These are phyloP conservation scores for Actinernus sp. DNA, from an alignment of 92 coral and sea anemone species.

Conservation along the genomic window DNA sequence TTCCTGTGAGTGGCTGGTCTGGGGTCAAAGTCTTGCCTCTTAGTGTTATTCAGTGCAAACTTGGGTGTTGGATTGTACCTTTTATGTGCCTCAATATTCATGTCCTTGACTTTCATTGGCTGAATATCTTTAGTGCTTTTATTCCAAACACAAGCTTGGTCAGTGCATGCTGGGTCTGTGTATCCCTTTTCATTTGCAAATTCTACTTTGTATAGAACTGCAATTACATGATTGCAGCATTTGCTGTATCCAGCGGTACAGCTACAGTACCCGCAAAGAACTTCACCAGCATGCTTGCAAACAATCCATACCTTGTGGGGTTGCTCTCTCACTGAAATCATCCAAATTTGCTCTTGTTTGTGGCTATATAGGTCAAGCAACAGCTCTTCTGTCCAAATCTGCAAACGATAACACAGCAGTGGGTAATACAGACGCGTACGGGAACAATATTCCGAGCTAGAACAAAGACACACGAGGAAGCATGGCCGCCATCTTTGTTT, in stretches of 20 bases:
- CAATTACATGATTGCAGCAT: slow-evolving; percentile 59
- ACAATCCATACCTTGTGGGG: slow-evolving; percentile 51
- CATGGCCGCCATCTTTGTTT: too few relatives aligned
- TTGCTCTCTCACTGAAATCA: slow-evolving; percentile 32
- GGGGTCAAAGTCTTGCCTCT: slow-evolving; percentile 46
- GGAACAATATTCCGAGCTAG: too few relatives aligned
- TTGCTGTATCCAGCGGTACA: slow-evolving; percentile 55
- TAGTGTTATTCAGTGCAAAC: slow-evolving; percentile 8
- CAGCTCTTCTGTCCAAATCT: too few relatives aligned
- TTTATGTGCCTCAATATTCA: slow-evolving; percentile 41
- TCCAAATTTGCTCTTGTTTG: too few relatives aligned
- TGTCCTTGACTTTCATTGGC: slow-evolving; percentile 36
- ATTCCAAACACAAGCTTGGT: slow-evolving; percentile 51
- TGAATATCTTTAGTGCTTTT: slow-evolving; percentile 20
- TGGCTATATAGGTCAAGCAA: too few relatives aligned
- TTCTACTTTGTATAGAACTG: slow-evolving; percentile 60
- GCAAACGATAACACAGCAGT: too few relatives aligned
- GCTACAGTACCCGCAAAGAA: slow-evolving; percentile 52
- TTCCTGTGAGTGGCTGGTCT: slow-evolving; percentile 9
- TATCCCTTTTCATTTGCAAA: slow-evolving; percentile 52
- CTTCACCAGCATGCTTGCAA: slow-evolving; percentile 46
- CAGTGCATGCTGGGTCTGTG: slow-evolving; percentile 53
- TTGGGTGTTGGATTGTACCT: slow-evolving; percentile 26
- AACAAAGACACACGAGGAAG: too few relatives aligned
- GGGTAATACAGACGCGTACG: too few relatives aligned